These are phyloP conservation scores for Noctua janthe DNA, from an alignment of 2,888 invertebrate species.

Conservation along the genomic window DNA sequence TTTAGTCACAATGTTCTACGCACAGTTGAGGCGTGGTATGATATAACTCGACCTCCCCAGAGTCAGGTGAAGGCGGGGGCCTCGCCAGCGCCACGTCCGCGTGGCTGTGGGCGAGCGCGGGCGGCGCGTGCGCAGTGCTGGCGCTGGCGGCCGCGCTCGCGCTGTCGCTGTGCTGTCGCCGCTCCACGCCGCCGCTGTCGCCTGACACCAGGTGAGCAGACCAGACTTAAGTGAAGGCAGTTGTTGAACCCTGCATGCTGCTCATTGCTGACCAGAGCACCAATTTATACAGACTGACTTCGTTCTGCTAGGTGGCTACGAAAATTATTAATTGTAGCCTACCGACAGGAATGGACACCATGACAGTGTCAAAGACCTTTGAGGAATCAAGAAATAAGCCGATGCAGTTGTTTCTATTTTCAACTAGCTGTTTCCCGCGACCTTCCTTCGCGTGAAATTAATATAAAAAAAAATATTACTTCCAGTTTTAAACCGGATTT, in stretches of 20 bases:
- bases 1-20: neutral
- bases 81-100: slow-evolving; percentile 84
- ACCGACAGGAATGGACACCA: neutral
- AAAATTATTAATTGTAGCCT: neutral
- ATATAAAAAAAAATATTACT: no score
- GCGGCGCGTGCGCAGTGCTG: slow-evolving; percentile 86
- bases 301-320: neutral
- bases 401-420: neutral
- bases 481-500: no score
- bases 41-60: slow-evolving; percentile 58
- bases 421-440: no score
- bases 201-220: slow-evolving; percentile 80
- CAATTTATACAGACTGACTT: neutral
- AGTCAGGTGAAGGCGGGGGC: slow-evolving; percentile 80
- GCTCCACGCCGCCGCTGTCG: slow-evolving; percentile 75
- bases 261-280: neutral
- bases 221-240: neutral
- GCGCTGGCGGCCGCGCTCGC: slow-evolving; percentile 86
- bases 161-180: slow-evolving; percentile 85
- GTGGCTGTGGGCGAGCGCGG: slow-evolving; percentile 88
- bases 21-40: neutral
- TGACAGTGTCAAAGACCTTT: neutral
- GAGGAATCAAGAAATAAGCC: neutral
- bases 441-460: no score
- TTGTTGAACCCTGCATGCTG: neutral